These are phyloP conservation scores for Malacosoma neustria DNA, from an alignment of 2,888 invertebrate genomes.

Conservation along the genomic window DNA sequence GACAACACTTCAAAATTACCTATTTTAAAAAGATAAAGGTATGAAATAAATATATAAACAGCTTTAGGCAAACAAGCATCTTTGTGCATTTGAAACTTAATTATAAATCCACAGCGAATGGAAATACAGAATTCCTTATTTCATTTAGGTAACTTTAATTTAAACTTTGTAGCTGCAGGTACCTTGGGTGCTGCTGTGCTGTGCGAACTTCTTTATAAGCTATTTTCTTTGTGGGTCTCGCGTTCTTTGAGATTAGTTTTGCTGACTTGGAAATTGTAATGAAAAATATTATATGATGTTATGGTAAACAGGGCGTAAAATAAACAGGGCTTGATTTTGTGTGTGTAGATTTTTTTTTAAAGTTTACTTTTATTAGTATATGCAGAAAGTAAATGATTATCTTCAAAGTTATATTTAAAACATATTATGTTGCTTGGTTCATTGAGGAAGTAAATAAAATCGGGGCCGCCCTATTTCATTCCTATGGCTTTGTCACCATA, in stretches of 20 bases:
- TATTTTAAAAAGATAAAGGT: neutral
- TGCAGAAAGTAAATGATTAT: no score
- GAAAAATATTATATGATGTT: slow-evolving; percentile 30
- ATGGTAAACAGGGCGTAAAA: no score
- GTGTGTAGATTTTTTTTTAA: no score
- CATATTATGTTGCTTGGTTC: no score
- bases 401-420: no score
- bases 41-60: neutral
- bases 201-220: slow-evolving; percentile 67
- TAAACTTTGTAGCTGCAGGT: slow-evolving; percentile 61
- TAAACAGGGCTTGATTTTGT: no score
- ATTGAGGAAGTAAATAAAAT: no score
- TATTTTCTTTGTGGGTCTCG: slow-evolving; percentile 67
- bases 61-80: slow-evolving; percentile 14
- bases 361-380: no score
- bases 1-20: no score
- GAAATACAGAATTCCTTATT: slow-evolving; percentile 44
- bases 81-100: slow-evolving; percentile 32
- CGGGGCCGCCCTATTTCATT: no score
- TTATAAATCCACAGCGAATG: slow-evolving; percentile 26
- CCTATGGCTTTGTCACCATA: no score
- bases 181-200: slow-evolving; percentile 52
- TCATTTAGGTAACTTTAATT: slow-evolving; percentile 60
- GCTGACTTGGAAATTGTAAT: slow-evolving; percentile 67
- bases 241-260: slow-evolving; percentile 75